A percentile compares a stretch with the other conserved stretches of the same genome.
These are phyloP conservation scores for Chiroxiphia lanceolata DNA, from an alignment of 2,797 vertebrate species.

Conservation along the genomic window DNA sequence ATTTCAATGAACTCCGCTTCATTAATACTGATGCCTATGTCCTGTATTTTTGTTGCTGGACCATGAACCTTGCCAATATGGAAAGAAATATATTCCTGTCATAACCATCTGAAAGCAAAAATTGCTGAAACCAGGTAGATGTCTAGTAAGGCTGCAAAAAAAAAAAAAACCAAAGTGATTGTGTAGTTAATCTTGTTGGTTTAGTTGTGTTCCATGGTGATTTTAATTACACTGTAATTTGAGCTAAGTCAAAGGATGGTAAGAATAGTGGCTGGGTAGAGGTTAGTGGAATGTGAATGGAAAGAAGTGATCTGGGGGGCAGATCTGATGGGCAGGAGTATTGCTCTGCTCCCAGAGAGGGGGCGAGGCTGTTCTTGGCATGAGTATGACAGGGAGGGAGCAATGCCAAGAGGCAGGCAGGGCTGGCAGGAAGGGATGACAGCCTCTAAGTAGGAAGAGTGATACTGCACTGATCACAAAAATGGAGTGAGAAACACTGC, in stretches of 20 bases:
- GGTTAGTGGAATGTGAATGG: conserved; percentile 47
- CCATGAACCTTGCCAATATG: background rate
- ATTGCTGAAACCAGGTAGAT: background rate
- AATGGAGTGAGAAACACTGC: background rate
- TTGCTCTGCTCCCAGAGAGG: background rate
- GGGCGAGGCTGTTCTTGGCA: conserved; percentile 2
- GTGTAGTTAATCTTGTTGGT: conserved; percentile 64
- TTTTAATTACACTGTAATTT: conserved; percentile 71
- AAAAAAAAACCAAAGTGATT: background rate
- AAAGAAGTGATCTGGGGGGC: conserved; percentile 7
- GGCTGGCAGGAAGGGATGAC: background rate
- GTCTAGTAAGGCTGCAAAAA: background rate
- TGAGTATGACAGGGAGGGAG: background rate
- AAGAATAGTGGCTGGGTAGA: conserved; percentile 56
- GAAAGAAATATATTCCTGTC: background rate
- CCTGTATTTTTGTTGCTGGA: background rate
- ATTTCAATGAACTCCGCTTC: background rate
- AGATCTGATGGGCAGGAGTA: conserved; percentile 41
- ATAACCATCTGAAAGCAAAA: background rate
- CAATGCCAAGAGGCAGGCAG: background rate
- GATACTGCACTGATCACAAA: background rate
- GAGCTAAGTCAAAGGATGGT: conserved; percentile 64
- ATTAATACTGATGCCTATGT: background rate
- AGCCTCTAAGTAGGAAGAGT: background rate
- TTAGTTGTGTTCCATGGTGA: conserved; percentile 63